phyloP scores from a whole-genome alignment of 2,797 vertebrate species.

The Pseudochirops corinnae region DNA sequence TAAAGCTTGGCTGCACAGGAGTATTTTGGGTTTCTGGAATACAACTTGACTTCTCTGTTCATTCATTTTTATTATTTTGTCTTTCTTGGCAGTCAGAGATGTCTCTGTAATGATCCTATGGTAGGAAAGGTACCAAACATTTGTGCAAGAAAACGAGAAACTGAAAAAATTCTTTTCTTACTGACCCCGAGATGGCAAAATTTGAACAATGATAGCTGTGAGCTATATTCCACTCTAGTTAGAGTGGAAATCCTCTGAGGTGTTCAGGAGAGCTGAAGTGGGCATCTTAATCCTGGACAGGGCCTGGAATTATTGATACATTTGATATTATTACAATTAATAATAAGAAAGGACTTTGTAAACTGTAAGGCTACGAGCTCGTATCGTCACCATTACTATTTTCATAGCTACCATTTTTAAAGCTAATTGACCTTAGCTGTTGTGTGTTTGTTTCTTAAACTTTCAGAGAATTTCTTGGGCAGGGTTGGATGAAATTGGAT shows the following conservation, averaged over 20 bases:
- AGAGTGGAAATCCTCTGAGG: conserved; percentile 1
- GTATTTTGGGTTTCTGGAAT: conserved; percentile 13
- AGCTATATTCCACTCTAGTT: background rate
- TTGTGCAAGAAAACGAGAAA: conserved; percentile 6
- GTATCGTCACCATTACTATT: background rate
- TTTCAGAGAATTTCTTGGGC: conserved; percentile 95
- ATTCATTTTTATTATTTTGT: background rate
- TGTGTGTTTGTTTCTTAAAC: conserved; percentile 58
- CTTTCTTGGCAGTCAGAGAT: conserved; percentile 30
- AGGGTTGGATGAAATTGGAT: conserved; percentile 98
- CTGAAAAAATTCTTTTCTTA: background rate
- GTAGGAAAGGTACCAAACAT: conserved; percentile 31
- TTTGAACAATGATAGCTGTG: background rate
- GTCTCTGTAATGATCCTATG: background rate
- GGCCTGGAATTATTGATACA: background rate
- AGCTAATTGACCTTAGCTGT: background rate
- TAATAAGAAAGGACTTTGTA: background rate
- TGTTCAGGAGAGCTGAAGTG: background rate
- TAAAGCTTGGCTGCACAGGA: background rate
- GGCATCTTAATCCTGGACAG: background rate
- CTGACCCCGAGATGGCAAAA: background rate
- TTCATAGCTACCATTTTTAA: background rate
- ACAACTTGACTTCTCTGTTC: background rate
- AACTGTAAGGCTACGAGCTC: background rate
- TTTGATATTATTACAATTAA: background rate